Evolutionary conservation across 2,113 vertebrate species (phyloP).

Genomic region (Archocentrus centrarchus): DNA sequence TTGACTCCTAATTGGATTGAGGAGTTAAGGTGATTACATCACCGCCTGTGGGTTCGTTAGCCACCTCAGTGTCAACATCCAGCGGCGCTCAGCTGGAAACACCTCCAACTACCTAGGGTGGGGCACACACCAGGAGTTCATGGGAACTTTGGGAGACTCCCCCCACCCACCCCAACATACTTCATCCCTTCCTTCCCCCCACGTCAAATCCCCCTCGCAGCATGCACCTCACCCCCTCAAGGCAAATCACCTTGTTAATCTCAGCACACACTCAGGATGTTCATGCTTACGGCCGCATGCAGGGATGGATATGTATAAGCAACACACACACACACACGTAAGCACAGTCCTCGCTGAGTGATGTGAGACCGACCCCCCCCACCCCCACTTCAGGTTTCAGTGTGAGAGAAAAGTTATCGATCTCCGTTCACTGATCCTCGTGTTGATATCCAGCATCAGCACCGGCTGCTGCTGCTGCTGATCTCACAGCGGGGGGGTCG

Average conservation of each 20-base stretch:
- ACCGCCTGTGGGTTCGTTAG: slow-evolving; percentile 55
- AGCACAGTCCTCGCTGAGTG: not conserved
- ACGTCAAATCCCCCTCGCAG: slow-evolving; percentile 48
- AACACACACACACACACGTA: not conserved
- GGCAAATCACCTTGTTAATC: slow-evolving; percentile 61
- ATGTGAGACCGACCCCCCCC: slow-evolving; percentile 24
- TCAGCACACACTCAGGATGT: not conserved
- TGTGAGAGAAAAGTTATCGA: slow-evolving; percentile 62
- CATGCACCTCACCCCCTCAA: slow-evolving; percentile 59
- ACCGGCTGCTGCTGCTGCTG: not conserved
- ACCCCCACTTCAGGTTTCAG: slow-evolving; percentile 4
- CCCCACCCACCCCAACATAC: not conserved
- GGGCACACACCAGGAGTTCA: slow-evolving; percentile 45
- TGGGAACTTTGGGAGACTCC: slow-evolving; percentile 58
- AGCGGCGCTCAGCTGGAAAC: slow-evolving; percentile 44
- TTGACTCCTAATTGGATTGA: slow-evolving; percentile 58
- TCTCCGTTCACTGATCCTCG: slow-evolving; percentile 38
- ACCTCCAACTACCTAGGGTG: not conserved
- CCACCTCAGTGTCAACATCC: slow-evolving; percentile 36
- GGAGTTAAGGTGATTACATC: slow-evolving; percentile 60
- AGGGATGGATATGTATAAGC: not conserved
- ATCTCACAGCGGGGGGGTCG: not conserved
- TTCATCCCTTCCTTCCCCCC: not conserved
- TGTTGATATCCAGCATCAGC: slow-evolving; percentile 42
- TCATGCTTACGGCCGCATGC: not conserved